A percentile compares a stretch with the other conserved stretches of the same genome.
These are phyloP conservation scores for Tribolium castaneum DNA, from an alignment of 1,140 invertebrate species.

Conservation along the genomic window DNA sequence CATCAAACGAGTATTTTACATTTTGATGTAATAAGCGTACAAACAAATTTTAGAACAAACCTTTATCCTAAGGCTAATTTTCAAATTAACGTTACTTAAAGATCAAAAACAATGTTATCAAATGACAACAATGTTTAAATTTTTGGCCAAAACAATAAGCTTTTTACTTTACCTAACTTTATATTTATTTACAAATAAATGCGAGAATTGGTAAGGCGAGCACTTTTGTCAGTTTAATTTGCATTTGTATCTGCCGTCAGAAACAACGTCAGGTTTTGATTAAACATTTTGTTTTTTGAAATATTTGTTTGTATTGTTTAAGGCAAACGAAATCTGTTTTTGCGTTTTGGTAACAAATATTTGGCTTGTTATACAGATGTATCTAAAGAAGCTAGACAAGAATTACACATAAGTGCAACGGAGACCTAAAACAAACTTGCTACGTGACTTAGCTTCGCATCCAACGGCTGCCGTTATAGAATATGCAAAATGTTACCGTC, in stretches of 20 bases:
- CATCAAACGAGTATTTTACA: constrained; percentile 1
- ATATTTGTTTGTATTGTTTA: neutral
- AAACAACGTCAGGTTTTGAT: neutral
- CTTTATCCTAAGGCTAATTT: neutral
- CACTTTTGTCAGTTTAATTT: neutral
- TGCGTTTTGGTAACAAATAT: too few relatives aligned
- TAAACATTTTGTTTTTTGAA: neutral
- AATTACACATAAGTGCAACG: neutral
- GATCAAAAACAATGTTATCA: constrained; percentile 2
- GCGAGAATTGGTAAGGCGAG: neutral
- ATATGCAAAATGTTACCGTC: neutral
- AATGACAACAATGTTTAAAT: neutral
- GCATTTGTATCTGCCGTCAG: neutral
- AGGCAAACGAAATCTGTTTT: too few relatives aligned
- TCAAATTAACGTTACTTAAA: neutral
- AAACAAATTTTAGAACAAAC: neutral
- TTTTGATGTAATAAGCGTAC: neutral
- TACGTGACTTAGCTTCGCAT: neutral
- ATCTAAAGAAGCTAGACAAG: neutral
- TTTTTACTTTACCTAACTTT: neutral
- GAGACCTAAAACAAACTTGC: neutral
- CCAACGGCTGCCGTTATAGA: neutral
- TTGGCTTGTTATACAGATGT: too few relatives aligned
- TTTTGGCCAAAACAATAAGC: neutral
- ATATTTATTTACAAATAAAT: neutral